Evolutionary conservation across 2,113 vertebrate species (phyloP).

Genomic region (Ammodytes marinus): DNA sequence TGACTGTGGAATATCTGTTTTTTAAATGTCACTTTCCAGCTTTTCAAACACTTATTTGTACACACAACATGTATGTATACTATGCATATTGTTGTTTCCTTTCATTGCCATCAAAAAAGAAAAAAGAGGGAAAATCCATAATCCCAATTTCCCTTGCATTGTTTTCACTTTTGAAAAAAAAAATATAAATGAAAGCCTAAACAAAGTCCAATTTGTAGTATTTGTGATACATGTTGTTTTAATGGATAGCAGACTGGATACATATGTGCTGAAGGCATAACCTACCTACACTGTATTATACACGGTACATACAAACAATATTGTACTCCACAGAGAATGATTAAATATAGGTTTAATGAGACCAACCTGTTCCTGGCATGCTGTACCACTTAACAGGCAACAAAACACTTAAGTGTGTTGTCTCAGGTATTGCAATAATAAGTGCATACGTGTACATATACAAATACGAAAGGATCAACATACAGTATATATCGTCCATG

Average conservation of each 20-base stretch:
- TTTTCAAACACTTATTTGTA: not conserved
- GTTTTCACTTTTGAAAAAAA: not conserved
- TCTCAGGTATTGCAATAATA: not conserved
- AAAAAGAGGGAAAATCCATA: not conserved
- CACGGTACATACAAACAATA: not conserved
- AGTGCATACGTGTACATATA: not conserved
- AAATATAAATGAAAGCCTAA: not conserved
- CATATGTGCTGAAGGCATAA: not conserved
- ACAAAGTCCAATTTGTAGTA: not conserved
- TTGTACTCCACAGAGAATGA: not conserved
- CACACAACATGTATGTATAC: not conserved
- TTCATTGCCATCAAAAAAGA: not conserved
- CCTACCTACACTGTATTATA: not conserved
- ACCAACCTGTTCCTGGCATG: not conserved
- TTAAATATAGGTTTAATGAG: not conserved
- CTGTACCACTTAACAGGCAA: not conserved
- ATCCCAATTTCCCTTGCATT: not conserved
- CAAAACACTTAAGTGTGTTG: slow-evolving; percentile 2
- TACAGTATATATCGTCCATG: not conserved
- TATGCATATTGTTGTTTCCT: slow-evolving; percentile 1
- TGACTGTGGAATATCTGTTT: not conserved
- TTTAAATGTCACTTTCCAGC: slow-evolving; percentile 1
- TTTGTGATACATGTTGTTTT: not conserved
- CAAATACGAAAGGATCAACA: not conserved
- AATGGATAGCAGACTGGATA: not conserved